Base-by-base conservation (phyloP, 2,888 invertebrate genomes). In the Athetis lepigone region DNA sequence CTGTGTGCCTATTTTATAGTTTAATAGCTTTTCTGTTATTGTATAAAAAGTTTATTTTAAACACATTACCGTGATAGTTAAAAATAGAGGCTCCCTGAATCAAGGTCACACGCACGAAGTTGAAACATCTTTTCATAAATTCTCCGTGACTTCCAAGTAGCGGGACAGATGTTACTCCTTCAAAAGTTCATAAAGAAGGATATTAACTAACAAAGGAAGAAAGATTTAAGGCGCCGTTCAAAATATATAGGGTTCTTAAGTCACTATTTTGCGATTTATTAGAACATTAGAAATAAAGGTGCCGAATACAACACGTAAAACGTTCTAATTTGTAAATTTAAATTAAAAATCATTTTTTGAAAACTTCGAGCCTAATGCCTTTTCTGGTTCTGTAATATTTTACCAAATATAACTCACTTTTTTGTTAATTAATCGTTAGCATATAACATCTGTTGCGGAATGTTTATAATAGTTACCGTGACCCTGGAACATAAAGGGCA, bases 11-110 rank as follows among this genome's bases (percentile, higher is more conserved):
- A 54, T 50, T 76, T 54, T 58, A 61, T 50, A 54, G 65, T 54
- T 70, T 79, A 56, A 75, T 65, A 37, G 58, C 39, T 47, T 70
- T 47, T 75, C 37, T 59, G 72, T 51, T 71, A 76, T 64, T 58
- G 72, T 55, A 25, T 55, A 33, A 54, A 55, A 51, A 39, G 23
- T 64, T 64, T 76, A 55, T 58, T 76, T 25, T 71, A 71, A 56
- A 56, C 76, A 70, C 37, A 39, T 62, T 36, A 62, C 39, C 33
- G n/a, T 70, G 29, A n/a, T 52, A 25, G 19, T 47, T 70, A 62
- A 55, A 75, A 70, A 56, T 62, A 75, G 13, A 46, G 13, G 69
- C 39, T 40, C 18, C 29, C 40, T 37, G 52, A 40, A 42, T 16
- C 54, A 72, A 65, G 72, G 40, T 36, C 40, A 47, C 18, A 9